Conservation (phyloP, 1,140 invertebrate species). For the Stegodyphus mimosarum region DNA sequence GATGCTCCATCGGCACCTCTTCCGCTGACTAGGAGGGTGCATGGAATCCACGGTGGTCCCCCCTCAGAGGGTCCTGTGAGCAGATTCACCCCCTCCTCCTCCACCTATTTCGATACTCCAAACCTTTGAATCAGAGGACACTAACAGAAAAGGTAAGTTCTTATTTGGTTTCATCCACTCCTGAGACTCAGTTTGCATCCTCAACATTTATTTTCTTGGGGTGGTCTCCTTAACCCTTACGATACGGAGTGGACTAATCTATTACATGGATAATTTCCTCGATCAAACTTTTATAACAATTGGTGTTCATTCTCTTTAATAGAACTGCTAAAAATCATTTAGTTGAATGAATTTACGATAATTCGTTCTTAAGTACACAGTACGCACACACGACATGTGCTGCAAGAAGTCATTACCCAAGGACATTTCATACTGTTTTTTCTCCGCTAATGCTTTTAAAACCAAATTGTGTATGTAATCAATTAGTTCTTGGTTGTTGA, state of each 20-base stretch:
- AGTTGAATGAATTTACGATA: background rate
- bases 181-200: background rate
- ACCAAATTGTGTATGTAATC: too few species aligned
- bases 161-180: background rate
- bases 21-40: constrained; percentile 47
- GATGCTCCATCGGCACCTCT: constrained; percentile 25
- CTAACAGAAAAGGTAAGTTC: background rate
- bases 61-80: constrained; percentile 36
- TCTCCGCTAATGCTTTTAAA: too few species aligned
- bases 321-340: background rate
- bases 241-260: background rate
- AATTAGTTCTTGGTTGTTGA: too few species aligned
- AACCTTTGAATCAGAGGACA: constrained; percentile 9
- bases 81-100: constrained; percentile 6
- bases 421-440: background rate
- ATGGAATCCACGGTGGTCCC: constrained; percentile 34
- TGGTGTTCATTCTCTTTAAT: background rate
- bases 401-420: background rate
- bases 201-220: background rate
- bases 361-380: background rate
- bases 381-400: background rate
- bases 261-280: background rate
- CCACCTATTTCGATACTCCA: background rate
- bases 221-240: background rate
- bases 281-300: background rate